phyloP scores from a whole-genome alignment of 2,888 invertebrate species.

The Ectemnius cavifrons region DNA sequence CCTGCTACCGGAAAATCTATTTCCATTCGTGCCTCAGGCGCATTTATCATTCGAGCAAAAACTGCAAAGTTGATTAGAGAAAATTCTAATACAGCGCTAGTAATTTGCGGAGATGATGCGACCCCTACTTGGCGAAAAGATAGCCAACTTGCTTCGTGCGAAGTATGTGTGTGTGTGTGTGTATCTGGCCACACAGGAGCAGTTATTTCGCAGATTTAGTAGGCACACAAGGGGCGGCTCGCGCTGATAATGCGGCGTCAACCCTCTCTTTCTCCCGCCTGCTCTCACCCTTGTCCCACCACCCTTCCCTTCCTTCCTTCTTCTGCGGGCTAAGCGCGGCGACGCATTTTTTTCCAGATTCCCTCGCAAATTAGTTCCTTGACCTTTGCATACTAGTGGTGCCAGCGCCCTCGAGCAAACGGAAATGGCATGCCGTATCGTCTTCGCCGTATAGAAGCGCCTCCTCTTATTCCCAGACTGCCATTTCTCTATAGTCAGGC shows the following conservation, averaged over 20 bases:
- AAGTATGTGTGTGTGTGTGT: not conserved
- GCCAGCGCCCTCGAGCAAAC: not conserved
- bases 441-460: not conserved
- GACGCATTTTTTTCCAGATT: slow-evolving; percentile 54
- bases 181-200: slow-evolving; percentile 29
- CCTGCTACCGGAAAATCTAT: not conserved
- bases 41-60: not conserved
- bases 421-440: slow-evolving; percentile 9
- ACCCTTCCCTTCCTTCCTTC: not conserved
- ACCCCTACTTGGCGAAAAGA: not conserved
- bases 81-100: not conserved
- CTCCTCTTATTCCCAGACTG: not conserved
- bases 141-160: not conserved
- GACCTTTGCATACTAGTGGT: slow-evolving; percentile 29
- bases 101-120: not conserved
- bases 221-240: slow-evolving; percentile 74
- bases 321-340: not conserved
- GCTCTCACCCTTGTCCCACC: slow-evolving; percentile 38
- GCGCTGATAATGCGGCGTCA: slow-evolving; percentile 76
- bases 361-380: slow-evolving; percentile 58
- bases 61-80: not conserved
- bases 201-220: slow-evolving; percentile 75
- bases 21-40: not conserved
- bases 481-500: not conserved
- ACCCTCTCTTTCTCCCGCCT: no score